phyloP scores from a whole-genome alignment of 2,113 vertebrate genomes.

The Calidris pygmaea region DNA sequence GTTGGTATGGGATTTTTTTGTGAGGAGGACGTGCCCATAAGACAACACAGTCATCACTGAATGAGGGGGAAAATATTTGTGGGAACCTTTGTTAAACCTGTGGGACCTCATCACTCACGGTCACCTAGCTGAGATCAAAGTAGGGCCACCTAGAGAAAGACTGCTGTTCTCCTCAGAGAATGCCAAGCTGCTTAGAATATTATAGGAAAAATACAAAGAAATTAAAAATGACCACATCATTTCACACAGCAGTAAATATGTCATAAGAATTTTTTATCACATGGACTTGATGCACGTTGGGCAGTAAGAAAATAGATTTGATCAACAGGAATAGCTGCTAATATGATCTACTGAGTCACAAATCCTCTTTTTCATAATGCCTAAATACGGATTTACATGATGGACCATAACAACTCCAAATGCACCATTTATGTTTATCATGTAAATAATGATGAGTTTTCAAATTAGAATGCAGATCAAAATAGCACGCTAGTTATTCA shows the following conservation, averaged over 20 bases:
- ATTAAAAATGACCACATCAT: conserved; percentile 43
- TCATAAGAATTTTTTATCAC: conserved; percentile 48
- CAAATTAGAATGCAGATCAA: conserved; percentile 56
- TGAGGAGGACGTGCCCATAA: not conserved
- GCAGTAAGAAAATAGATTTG: conserved; percentile 54
- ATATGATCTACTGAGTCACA: conserved; percentile 57
- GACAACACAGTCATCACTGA: accelerated
- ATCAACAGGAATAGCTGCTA: conserved; percentile 47
- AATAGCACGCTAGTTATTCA: conserved; percentile 28
- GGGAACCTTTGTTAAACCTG: not conserved
- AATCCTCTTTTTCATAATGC: conserved; percentile 61
- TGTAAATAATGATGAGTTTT: conserved; percentile 62
- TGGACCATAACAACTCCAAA: conserved; percentile 58
- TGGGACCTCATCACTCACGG: not conserved
- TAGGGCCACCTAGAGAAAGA: not conserved
- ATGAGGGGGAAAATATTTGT: not conserved
- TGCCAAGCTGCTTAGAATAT: not conserved
- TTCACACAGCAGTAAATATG: conserved; percentile 58
- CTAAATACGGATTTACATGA: conserved; percentile 58
- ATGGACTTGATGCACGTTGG: not conserved
- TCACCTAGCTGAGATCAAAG: not conserved
- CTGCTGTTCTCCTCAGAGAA: not conserved
- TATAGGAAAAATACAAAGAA: not conserved
- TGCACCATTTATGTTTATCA: conserved; percentile 45
- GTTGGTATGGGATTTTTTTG: not conserved